A percentile compares a stretch with the other conserved stretches of the same genome.
Conservation (phyloP, 1,140 invertebrate genomes). For the Temnothorax longispinosus region DNA sequence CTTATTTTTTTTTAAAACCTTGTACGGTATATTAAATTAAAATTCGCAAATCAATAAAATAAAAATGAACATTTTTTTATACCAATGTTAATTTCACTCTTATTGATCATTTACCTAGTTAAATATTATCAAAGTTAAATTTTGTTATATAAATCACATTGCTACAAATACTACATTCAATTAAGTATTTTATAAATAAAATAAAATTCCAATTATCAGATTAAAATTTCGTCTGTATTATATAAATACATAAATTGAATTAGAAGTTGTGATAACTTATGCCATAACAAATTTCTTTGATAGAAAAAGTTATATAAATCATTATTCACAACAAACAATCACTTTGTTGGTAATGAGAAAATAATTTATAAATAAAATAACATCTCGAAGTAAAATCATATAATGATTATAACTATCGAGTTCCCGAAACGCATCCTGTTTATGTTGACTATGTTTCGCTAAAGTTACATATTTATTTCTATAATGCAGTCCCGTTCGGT, state of each 20-base stretch:
- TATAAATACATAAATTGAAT: neutral
- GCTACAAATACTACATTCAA: slow-evolving; percentile 5
- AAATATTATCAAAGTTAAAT: neutral
- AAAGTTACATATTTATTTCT: slow-evolving; percentile 66
- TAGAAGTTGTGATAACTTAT: neutral
- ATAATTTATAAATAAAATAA: neutral
- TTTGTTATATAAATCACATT: neutral
- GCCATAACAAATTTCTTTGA: neutral
- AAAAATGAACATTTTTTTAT: neutral
- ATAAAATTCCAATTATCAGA: neutral
- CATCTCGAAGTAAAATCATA: slow-evolving; percentile 2
- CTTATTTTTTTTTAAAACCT: neutral
- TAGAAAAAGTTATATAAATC: neutral
- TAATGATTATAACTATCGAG: neutral
- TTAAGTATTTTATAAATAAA: neutral
- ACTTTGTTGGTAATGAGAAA: neutral
- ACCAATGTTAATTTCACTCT: neutral
- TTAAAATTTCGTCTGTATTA: neutral
- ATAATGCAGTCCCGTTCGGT: slow-evolving; percentile 53
- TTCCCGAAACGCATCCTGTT: slow-evolving; percentile 42
- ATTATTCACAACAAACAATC: too few relatives aligned
- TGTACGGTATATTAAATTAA: neutral
- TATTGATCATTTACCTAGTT: neutral
- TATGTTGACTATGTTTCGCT: slow-evolving; percentile 58
- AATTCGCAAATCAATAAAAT: neutral